phyloP scores from a whole-genome alignment of 2,888 invertebrate genomes.

The Cheiracanthium punctorium region DNA sequence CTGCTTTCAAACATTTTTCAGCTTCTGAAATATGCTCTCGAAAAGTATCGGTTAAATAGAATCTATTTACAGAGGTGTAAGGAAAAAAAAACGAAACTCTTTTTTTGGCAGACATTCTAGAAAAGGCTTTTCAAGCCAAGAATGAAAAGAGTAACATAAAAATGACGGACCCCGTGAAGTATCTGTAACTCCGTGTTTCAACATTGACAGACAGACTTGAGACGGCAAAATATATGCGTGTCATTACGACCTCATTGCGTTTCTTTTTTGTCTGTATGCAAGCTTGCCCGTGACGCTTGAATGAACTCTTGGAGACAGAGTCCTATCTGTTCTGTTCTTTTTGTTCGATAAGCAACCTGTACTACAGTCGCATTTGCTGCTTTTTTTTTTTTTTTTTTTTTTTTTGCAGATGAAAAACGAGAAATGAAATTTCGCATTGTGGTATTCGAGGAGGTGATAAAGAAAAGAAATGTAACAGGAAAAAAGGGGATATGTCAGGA shows the following conservation, averaged over 20 bases:
- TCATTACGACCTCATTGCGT: neutral
- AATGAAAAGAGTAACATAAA: neutral
- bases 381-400: too few species aligned
- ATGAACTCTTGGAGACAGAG: neutral
- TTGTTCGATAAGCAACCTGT: too few species aligned
- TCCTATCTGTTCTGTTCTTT: too few species aligned
- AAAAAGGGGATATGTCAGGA: neutral
- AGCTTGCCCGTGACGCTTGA: neutral
- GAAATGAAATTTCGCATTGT: neutral
- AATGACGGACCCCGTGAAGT: neutral
- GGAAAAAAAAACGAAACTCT: too few species aligned
- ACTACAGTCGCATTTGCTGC: too few species aligned
- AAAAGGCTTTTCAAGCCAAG: neutral
- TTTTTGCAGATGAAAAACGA: neutral
- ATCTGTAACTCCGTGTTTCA: neutral
- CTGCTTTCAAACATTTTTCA: too few species aligned
- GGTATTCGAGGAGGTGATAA: neutral
- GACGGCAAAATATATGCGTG: slow-evolving; percentile 17
- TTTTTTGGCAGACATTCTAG: neutral
- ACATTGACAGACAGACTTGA: slow-evolving; percentile 1
- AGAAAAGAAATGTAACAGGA: neutral
- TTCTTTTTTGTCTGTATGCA: too few species aligned
- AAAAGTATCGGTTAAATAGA: neutral
- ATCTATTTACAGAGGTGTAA: slow-evolving; percentile 17
- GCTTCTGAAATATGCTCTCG: neutral